Evolutionary conservation across 2,888 invertebrate species (phyloP).

Genomic region (Caenorhabditis zanzibari): DNA sequence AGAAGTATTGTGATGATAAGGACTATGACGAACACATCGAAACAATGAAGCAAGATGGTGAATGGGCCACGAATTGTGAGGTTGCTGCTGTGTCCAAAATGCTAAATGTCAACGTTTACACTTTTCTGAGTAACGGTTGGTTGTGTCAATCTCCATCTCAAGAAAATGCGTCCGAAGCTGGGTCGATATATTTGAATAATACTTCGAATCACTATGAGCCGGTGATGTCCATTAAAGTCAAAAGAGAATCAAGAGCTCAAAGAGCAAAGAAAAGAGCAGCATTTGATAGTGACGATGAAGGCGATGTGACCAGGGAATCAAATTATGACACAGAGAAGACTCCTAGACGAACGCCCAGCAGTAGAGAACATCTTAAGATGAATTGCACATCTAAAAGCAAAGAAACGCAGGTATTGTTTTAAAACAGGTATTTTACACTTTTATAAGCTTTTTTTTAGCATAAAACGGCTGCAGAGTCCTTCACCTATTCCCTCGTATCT

Average conservation of each 20-base stretch:
- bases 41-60: background rate
- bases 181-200: constrained; percentile 27
- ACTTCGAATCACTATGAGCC: constrained; percentile 9
- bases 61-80: constrained; percentile 20
- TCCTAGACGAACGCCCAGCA: background rate
- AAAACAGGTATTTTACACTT: too few species aligned
- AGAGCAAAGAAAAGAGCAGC: background rate
- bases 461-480: too few species aligned
- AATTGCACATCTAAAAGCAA: background rate
- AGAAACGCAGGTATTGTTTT: background rate
- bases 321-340: background rate
- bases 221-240: background rate
- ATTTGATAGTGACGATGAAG: background rate
- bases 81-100: constrained; percentile 5
- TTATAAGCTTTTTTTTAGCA: background rate
- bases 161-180: background rate
- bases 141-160: background rate
- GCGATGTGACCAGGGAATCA: background rate
- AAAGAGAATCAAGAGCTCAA: background rate
- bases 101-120: constrained; percentile 27
- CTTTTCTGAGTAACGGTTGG: constrained; percentile 11
- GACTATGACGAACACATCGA: background rate
- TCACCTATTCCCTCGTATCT: background rate
- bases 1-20: background rate
- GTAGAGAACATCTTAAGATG: background rate